Conservation (phyloP, 2,113 vertebrate genomes). For the Dicerorhinus sumatrensis region DNA sequence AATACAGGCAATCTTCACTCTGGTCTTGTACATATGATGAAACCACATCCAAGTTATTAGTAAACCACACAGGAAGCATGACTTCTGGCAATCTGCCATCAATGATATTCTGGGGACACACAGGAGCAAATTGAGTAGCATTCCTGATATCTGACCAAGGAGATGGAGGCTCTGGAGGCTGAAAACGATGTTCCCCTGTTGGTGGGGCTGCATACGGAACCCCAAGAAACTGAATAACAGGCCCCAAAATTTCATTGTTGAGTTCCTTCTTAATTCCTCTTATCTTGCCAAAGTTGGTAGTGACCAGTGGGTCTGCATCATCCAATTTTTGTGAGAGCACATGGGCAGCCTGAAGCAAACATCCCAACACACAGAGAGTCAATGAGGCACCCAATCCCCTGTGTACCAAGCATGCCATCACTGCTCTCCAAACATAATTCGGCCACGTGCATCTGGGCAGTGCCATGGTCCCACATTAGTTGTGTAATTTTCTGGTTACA, state of each 20-base stretch:
- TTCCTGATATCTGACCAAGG: slow-evolving; percentile 96
- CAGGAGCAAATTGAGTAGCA: slow-evolving; percentile 96
- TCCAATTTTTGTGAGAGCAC: slow-evolving; percentile 94
- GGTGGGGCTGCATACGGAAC: slow-evolving; percentile 98
- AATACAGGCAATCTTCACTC: slow-evolving; percentile 98
- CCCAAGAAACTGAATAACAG: slow-evolving; percentile 97
- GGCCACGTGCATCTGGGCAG: slow-evolving; percentile 87
- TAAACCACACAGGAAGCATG: slow-evolving; percentile 99
- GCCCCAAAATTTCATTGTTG: slow-evolving; percentile 98
- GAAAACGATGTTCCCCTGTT: slow-evolving; percentile 96
- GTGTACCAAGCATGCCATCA: slow-evolving; percentile 84
- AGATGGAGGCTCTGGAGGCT: slow-evolving; percentile 95
- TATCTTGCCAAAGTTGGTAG: slow-evolving; percentile 94
- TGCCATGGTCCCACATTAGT: slow-evolving; percentile 92
- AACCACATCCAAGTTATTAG: slow-evolving; percentile 98
- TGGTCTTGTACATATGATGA: slow-evolving; percentile 98
- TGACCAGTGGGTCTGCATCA: slow-evolving; percentile 96
- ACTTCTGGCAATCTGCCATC: slow-evolving; percentile 98
- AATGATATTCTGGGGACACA: slow-evolving; percentile 98
- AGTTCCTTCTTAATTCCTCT: slow-evolving; percentile 98
- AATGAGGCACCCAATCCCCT: slow-evolving; percentile 85
- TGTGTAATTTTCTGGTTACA: slow-evolving; percentile 76
- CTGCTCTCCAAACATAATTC: slow-evolving; percentile 84
- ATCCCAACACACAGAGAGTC: slow-evolving; percentile 88
- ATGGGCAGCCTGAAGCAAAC: slow-evolving; percentile 88